phyloP scores from a whole-genome alignment of 1,140 invertebrate genomes.

The Lepidostoma basale region DNA sequence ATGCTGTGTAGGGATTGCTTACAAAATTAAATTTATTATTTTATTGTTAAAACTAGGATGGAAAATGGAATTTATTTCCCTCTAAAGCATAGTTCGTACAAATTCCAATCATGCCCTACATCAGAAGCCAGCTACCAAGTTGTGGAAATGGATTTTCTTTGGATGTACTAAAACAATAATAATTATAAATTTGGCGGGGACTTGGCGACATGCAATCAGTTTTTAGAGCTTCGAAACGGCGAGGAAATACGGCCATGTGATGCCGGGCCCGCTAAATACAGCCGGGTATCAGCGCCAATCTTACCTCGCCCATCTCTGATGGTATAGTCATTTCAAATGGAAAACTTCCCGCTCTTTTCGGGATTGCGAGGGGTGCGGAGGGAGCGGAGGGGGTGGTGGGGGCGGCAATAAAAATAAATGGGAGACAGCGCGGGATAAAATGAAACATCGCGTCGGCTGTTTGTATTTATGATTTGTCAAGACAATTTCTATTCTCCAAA shows the following conservation, averaged over 20 bases:
- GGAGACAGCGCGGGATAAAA: constrained; percentile 22
- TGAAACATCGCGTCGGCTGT: constrained; percentile 12
- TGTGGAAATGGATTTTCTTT: too few species aligned
- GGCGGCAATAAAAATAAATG: constrained; percentile 25
- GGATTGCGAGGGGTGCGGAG: neutral
- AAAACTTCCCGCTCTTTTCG: constrained; percentile 20
- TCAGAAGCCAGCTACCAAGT: too few species aligned
- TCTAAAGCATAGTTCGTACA: too few species aligned
- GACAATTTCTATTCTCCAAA: constrained; percentile 10
- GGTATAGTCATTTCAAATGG: constrained; percentile 13
- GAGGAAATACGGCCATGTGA: neutral
- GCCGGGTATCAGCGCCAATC: neutral
- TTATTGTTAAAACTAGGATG: too few species aligned
- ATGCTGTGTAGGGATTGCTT: too few species aligned
- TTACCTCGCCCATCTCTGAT: constrained; percentile 14
- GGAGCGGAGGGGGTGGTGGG: neutral
- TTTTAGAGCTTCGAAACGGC: constrained; percentile 11
- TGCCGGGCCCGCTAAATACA: neutral
- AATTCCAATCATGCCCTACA: too few species aligned
- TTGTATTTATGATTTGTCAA: constrained; percentile 21
- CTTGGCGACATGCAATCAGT: constrained; percentile 3
- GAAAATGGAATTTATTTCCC: too few species aligned
- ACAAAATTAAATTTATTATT: too few species aligned
- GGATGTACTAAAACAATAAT: constrained; percentile 4
- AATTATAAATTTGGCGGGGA: neutral